Percentiles rank a stretch among this genome's conserved stretches.
Evolutionary conservation across 1,140 invertebrate genomes (phyloP).

Genomic region (Archegozetes longisetosus): DNA sequence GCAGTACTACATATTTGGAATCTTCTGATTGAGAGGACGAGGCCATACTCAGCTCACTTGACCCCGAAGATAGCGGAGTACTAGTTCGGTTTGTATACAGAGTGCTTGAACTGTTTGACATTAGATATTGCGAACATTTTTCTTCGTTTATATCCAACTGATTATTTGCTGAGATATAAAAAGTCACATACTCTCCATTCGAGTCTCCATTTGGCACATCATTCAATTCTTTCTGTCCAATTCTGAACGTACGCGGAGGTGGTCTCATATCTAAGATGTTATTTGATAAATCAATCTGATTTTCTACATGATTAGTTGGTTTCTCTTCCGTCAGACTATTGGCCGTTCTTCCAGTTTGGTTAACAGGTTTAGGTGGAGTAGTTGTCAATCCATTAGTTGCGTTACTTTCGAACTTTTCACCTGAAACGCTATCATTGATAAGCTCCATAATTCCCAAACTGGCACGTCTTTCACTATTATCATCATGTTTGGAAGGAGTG

Average conservation of each 20-base stretch:
- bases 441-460: neutral
- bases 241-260: neutral
- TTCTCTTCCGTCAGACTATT: neutral
- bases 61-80: constrained; percentile 1
- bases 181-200: neutral
- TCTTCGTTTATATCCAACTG: neutral
- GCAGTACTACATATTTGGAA: neutral
- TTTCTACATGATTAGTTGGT: neutral
- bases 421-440: neutral
- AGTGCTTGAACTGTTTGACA: neutral
- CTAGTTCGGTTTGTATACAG: neutral
- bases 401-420: neutral
- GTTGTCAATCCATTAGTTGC: neutral
- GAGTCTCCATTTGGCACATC: neutral
- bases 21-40: neutral
- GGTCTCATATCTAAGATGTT: neutral
- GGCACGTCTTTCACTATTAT: neutral
- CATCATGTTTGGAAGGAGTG: neutral
- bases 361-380: neutral
- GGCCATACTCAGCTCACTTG: constrained; percentile 4
- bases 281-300: neutral
- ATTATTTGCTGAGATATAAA: neutral
- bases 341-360: neutral
- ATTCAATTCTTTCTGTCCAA: neutral
- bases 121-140: neutral